phyloP scores from a whole-genome alignment of 2,888 invertebrate genomes.

The Euclidia mi region DNA sequence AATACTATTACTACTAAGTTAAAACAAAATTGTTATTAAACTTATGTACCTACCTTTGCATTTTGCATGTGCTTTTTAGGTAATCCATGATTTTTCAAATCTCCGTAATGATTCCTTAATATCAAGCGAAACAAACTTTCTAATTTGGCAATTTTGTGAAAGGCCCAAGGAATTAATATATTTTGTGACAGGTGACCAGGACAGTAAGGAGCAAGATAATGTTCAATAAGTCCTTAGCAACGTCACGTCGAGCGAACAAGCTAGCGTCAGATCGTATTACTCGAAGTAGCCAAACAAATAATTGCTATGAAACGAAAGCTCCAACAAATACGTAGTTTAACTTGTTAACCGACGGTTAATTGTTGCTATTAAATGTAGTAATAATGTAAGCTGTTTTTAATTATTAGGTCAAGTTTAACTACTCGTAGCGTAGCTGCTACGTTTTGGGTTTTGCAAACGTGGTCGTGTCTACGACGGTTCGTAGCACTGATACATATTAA shows the following conservation, averaged over 20 bases:
- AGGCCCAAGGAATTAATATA: neutral
- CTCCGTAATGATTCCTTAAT: conserved; percentile 35
- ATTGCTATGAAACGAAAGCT: conserved; percentile 46
- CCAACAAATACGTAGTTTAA: conserved; percentile 43
- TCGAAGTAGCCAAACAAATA: conserved; percentile 31
- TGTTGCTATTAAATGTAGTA: conserved; percentile 48
- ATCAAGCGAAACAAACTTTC: too few relatives aligned
- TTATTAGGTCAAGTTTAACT: neutral
- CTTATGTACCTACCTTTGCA: conserved; percentile 18
- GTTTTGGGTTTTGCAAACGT: too few relatives aligned
- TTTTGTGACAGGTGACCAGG: neutral
- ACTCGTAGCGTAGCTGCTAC: too few relatives aligned
- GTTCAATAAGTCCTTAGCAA: neutral
- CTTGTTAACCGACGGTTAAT: conserved; percentile 47
- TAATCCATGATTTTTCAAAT: conserved; percentile 32
- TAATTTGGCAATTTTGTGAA: neutral
- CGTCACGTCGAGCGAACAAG: conserved; percentile 2
- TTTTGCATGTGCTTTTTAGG: conserved; percentile 28
- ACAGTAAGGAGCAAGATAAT: neutral
- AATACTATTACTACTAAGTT: neutral
- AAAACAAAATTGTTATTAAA: conserved; percentile 5
- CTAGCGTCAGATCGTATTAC: conserved; percentile 11
- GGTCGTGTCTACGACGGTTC: too few relatives aligned
- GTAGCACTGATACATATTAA: too few relatives aligned
- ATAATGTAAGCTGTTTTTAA: conserved; percentile 14